A percentile compares a stretch with the other conserved stretches of the same genome.
Evolutionary conservation across 2,888 invertebrate genomes (phyloP).

Genomic region (Calameuta pallipes): DNA sequence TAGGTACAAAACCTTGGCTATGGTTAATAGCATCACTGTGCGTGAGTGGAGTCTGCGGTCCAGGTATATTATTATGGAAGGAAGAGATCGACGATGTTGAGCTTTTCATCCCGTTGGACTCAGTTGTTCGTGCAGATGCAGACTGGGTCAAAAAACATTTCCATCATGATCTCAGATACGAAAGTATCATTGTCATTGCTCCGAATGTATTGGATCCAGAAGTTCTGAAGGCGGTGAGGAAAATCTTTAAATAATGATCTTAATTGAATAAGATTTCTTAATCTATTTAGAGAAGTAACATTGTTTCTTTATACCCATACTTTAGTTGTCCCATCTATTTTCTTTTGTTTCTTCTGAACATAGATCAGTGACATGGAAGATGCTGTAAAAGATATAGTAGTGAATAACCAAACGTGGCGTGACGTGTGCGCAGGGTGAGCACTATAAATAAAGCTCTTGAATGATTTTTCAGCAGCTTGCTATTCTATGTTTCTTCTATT

Average conservation of each 20-base stretch:
- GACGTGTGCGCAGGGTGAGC: conserved; percentile 63
- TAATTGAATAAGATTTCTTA: conserved; percentile 28
- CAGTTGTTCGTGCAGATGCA: conserved; percentile 55
- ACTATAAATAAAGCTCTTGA: conserved; percentile 3
- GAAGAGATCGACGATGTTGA: conserved; percentile 60
- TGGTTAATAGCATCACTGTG: conserved; percentile 50
- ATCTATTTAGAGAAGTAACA: neutral
- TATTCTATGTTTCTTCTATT: neutral
- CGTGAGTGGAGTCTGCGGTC: conserved; percentile 50
- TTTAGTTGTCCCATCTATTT: neutral
- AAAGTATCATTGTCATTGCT: conserved; percentile 61
- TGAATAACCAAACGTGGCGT: conserved; percentile 55
- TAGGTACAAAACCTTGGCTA: conserved; percentile 54
- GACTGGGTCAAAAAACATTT: conserved; percentile 60
- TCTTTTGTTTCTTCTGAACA: conserved; percentile 14
- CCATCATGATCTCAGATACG: conserved; percentile 60
- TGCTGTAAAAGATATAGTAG: conserved; percentile 46
- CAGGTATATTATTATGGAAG: conserved; percentile 57
- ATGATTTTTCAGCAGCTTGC: neutral
- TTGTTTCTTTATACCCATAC: neutral
- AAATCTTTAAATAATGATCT: conserved; percentile 34
- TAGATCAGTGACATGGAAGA: conserved; percentile 56
- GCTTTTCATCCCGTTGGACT: conserved; percentile 57
- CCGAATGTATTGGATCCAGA: conserved; percentile 61
- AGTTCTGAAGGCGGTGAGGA: conserved; percentile 58